Base-by-base conservation (phyloP, 2,888 invertebrate species). In the Eubasilissa splendida region DNA sequence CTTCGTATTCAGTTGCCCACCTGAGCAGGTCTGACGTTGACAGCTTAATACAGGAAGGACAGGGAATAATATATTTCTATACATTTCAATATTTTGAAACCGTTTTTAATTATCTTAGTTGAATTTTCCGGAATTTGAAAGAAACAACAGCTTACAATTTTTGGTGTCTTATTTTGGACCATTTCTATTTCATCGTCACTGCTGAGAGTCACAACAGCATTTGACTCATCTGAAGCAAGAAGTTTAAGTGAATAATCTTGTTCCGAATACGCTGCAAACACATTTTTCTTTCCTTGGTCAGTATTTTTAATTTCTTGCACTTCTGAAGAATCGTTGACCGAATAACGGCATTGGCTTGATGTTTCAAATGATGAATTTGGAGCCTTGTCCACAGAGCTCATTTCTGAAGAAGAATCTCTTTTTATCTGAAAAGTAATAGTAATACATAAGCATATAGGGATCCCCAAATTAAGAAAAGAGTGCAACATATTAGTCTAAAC, bases 121-220 rank as follows among this genome's bases (percentile, higher is more conserved):
- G 1, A 22, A 22, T 22, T 22, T 22, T 0, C 22, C 22, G 1
- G n/a, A 10, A 42, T 12, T 22, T 63, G n/a, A 63, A 60, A 78
- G 4, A 58, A 42, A 77, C 12, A 77, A 33, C 53, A 42, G 56
- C 54, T 54, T 70, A 77, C 58, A 59, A 42, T 14, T 14, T 60
- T 63, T 8, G 76, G 68, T 52, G 59, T 70, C 11, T 31, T 22
- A 22, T 63, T 22, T 59, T 65, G 11, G 22, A 10, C n/a, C 4
- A 11, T 12, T 63, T 63, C 31, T 31, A 87, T 86, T 5, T 90
- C 90, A 50, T 90, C 90, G 83, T 90, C 90, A 76, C 90, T 91
- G 86, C 90, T 90, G 12, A 90, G 85, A 9, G 88, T 88, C 54
- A 91, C 89, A 11, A 91, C 86, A 84, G 89, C 89, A 5, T 70